Percentiles rank a stretch among this genome's conserved stretches.
Conservation (phyloP, 2,113 vertebrate species). For the Charina bottae region DNA sequence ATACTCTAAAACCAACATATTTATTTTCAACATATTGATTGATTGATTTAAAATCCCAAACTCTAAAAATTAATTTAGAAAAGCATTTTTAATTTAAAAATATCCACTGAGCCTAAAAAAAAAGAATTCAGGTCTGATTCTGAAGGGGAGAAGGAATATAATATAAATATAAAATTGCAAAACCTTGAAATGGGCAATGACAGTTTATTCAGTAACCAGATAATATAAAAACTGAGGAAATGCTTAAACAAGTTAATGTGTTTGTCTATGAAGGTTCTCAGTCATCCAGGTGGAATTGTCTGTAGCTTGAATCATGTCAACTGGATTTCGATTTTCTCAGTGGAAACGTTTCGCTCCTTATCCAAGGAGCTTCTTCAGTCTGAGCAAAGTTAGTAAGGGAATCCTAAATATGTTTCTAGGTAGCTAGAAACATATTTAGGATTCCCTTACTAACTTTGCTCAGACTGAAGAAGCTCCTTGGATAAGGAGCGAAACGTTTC, state of each 20-base stretch:
- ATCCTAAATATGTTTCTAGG: too few species aligned
- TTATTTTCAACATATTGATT: not conserved
- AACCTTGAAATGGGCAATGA: conserved; percentile 41
- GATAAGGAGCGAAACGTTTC: too few species aligned
- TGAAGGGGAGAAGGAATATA: conserved; percentile 23
- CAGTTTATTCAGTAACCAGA: conserved; percentile 44
- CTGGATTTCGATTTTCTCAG: too few species aligned
- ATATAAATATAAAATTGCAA: not conserved
- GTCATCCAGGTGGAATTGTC: too few species aligned
- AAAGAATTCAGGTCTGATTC: not conserved
- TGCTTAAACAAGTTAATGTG: conserved; percentile 15
- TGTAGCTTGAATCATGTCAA: too few species aligned
- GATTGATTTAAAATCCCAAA: conserved; percentile 18
- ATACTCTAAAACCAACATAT: not conserved
- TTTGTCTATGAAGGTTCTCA: too few species aligned
- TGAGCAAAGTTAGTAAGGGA: too few species aligned
- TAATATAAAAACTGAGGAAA: conserved; percentile 16
- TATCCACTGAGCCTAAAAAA: not conserved
- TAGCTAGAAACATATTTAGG: too few species aligned
- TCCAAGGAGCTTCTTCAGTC: too few species aligned
- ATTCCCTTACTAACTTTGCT: too few species aligned
- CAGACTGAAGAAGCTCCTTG: too few species aligned
- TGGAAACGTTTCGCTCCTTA: too few species aligned
- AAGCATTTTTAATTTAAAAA: not conserved
- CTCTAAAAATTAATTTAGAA: conserved; percentile 40